Evolutionary conservation across 2,113 vertebrate species (phyloP).

Genomic region (Lagopus muta): DNA sequence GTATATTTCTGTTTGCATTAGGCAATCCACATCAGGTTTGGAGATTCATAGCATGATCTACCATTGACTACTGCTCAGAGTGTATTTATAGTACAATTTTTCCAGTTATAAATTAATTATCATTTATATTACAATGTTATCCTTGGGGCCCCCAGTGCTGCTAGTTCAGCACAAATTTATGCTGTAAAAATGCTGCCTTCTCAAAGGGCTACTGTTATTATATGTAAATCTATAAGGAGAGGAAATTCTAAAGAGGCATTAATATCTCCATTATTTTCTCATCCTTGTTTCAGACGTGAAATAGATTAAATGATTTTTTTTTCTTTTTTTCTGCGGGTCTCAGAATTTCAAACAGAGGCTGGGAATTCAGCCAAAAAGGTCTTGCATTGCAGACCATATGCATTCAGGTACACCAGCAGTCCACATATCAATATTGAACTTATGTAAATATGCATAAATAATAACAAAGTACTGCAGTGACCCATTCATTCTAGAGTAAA

Average conservation of each 20-base stretch:
- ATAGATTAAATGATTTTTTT: not conserved
- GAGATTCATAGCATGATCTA: not conserved
- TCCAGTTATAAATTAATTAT: slow-evolving; percentile 49
- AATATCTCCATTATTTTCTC: slow-evolving; percentile 5
- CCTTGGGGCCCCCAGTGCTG: not conserved
- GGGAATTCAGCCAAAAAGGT: not conserved
- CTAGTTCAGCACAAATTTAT: not conserved
- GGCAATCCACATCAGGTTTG: not conserved
- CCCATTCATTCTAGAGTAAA: not conserved
- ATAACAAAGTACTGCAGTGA: not conserved
- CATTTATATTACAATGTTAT: slow-evolving; percentile 19
- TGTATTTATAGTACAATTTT: not conserved
- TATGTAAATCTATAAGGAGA: not conserved
- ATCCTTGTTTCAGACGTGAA: not conserved
- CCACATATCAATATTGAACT: not conserved
- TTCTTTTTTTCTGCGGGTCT: not conserved
- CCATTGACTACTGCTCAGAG: not conserved
- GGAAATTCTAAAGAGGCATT: slow-evolving; percentile 1
- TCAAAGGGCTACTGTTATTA: not conserved
- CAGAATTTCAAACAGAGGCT: not conserved
- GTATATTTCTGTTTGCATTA: not conserved
- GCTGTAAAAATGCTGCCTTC: slow-evolving; percentile 7
- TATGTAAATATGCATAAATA: not conserved
- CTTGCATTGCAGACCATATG: not conserved
- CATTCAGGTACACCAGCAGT: not conserved